A percentile compares a stretch with the other conserved stretches of the same genome.
These are phyloP conservation scores for Numenius phaeopus DNA, from an alignment of 2,797 vertebrate species.

Conservation along the genomic window DNA sequence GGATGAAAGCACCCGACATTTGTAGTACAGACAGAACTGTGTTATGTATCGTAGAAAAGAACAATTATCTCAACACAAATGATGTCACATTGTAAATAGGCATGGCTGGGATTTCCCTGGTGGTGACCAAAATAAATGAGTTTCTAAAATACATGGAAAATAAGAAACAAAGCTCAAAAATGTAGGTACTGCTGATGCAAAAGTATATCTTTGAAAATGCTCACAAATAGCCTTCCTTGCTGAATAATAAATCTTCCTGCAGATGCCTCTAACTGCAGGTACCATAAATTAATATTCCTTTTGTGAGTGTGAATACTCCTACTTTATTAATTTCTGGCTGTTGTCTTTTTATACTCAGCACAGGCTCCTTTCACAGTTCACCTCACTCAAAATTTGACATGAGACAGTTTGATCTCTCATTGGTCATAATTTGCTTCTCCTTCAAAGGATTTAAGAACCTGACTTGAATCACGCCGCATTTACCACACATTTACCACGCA, in stretches of 20 bases:
- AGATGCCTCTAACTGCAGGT: not conserved
- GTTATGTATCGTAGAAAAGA: not conserved
- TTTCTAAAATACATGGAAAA: not conserved
- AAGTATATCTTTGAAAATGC: not conserved
- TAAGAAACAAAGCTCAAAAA: not conserved
- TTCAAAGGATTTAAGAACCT: not conserved
- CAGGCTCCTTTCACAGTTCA: not conserved
- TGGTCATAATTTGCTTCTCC: not conserved
- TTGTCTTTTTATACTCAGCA: not conserved
- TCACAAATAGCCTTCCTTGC: not conserved
- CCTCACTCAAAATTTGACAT: not conserved
- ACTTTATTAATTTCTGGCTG: not conserved
- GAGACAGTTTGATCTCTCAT: not conserved
- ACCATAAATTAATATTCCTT: not conserved
- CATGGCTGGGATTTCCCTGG: not conserved
- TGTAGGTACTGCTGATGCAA: not conserved
- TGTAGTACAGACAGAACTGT: not conserved
- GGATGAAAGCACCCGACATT: not conserved
- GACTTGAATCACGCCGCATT: not conserved
- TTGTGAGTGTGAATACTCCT: not conserved
- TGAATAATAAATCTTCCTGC: not conserved
- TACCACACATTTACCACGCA: not conserved
- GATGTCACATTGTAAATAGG: not conserved
- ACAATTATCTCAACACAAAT: not conserved
- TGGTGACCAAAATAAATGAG: not conserved